Evolutionary conservation across 2,113 vertebrate species (phyloP), one percentile per base, ranked within the genome.

Genomic region (Cynocephalus volans): DNA sequence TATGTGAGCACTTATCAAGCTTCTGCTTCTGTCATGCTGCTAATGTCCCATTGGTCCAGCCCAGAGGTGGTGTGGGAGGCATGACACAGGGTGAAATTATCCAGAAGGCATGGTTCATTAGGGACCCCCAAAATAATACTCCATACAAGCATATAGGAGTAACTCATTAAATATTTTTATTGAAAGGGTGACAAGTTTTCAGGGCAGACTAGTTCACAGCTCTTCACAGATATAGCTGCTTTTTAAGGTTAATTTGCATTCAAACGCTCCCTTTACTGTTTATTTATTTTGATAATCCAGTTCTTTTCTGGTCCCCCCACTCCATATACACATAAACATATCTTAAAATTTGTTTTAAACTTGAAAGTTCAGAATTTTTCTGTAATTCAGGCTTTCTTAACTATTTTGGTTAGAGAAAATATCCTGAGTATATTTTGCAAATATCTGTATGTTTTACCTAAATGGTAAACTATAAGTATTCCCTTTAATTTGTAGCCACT

Each of bases 171-270:
- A 31, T 67, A 31, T 52, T 82, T 76, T 83, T 56, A 80, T 82
- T 28, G 28, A 45, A 52, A 36, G 58, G 8, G 6, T 80, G 31
- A 28, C 45, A 77, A 33, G 18, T 64, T 88, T 60, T 86, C 7
- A 69, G 0, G 76, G 45, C 13, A 80, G 2, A 62, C 15, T n/a
- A 36, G 0, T 21, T 90, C 19, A 90, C 41, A 14, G 15, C 19
- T 58, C 67, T 76, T 87, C 18, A 24, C 9, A 67, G 8, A 33
- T 19, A 24, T 12, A 67, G 52, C 62, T 88, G 9, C 21, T 50
- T 80, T 77, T 64, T 14, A 69, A 94, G 45, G 69, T 69, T 62
- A 82, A 48, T 82, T 88, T 95, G 52, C 11, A 92, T 52, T 54
- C 69, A 76, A 0, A 41, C n/a, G 52, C 23, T 70, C 21, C 21